Evolutionary conservation across 2,113 vertebrate species (phyloP), one percentile per base, ranked within the genome.

Genomic region (Neodon shergylaensis): DNA sequence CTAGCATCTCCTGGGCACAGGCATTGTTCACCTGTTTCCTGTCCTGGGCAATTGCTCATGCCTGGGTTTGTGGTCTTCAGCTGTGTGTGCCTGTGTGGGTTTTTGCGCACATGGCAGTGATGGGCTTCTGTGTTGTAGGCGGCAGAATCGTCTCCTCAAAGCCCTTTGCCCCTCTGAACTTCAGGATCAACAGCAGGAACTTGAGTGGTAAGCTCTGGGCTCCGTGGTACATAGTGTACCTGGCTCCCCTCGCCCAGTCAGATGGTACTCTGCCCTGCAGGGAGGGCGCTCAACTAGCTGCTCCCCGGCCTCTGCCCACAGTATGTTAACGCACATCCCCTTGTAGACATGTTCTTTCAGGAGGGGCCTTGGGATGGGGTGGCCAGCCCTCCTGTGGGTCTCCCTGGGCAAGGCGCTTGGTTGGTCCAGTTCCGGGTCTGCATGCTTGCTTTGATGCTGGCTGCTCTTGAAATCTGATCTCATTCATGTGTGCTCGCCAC

Each of bases 101-200:
- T 1, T 31, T 4, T 10, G 3, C 21, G 6, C 65, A 52, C 22
- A 2, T 6, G 13, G 49, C 70, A 52, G 26, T 96, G 65, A 93
- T 11, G 7, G 4, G 65, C 73, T 70, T 97, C 95, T 94, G 33
- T 97, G 73, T 97, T 97, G 72, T 97, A 99, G 99, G 99, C 98
- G 99, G 99, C 95, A 99, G 99, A 98, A 99, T 99, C 90, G 99
- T 99, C 95, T 99, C 99, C 96, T 99, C 99, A 82, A 99, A 99
- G 99, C 99, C 99, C 97, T 99, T 99, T 98, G 99, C 99, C 98
- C 99, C 99, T 98, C 99, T 99, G 66, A 99, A 99, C 98, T 99
- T 99, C 97, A 99, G 99, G 99, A 99, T 99, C 98, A 99, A 99
- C 98, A 99, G 99, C 98, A 98, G 99, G 98, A 99, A 99, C 99